phyloP scores from a whole-genome alignment of 2,797 vertebrate genomes.

The Rhinatrema bivittatum region DNA sequence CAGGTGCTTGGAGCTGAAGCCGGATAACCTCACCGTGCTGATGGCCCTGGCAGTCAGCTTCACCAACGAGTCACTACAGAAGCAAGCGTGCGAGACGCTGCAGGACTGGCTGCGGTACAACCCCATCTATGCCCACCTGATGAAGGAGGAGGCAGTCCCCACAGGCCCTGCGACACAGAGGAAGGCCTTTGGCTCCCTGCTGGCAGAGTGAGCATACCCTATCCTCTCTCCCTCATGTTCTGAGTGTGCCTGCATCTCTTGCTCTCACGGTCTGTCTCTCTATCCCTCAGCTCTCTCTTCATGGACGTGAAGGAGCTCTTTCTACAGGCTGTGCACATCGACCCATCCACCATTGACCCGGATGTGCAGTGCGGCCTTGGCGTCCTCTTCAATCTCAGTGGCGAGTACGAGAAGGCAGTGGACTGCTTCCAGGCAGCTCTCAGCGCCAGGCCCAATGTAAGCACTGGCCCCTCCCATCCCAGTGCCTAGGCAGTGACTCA shows the following conservation, averaged over 20 bases:
- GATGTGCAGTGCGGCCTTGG: slow-evolving; percentile 94
- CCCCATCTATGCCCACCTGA: slow-evolving; percentile 74
- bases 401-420: slow-evolving; percentile 94
- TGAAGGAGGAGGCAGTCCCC: slow-evolving; percentile 43
- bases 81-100: slow-evolving; percentile 91
- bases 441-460: slow-evolving; percentile 57
- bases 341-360: slow-evolving; percentile 80
- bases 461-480: too few relatives aligned
- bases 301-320: slow-evolving; percentile 86
- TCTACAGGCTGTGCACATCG: slow-evolving; percentile 77
- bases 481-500: too few relatives aligned
- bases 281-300: slow-evolving; percentile 72
- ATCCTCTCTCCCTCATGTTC: not conserved
- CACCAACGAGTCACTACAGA: slow-evolving; percentile 93
- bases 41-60: slow-evolving; percentile 97
- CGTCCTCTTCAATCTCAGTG: slow-evolving; percentile 94
- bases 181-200: slow-evolving; percentile 75
- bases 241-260: rapidly evolving
- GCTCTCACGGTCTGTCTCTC: too few relatives aligned
- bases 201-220: slow-evolving; percentile 79
- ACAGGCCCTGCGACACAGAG: slow-evolving; percentile 45
- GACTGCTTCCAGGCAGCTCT: slow-evolving; percentile 92
- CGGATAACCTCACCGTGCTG: slow-evolving; percentile 85
- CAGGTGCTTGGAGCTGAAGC: slow-evolving; percentile 91
- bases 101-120: slow-evolving; percentile 89